Evolutionary conservation across 2,113 vertebrate species (phyloP), one percentile per base, ranked within the genome.

Genomic region (Mirza zaza): DNA sequence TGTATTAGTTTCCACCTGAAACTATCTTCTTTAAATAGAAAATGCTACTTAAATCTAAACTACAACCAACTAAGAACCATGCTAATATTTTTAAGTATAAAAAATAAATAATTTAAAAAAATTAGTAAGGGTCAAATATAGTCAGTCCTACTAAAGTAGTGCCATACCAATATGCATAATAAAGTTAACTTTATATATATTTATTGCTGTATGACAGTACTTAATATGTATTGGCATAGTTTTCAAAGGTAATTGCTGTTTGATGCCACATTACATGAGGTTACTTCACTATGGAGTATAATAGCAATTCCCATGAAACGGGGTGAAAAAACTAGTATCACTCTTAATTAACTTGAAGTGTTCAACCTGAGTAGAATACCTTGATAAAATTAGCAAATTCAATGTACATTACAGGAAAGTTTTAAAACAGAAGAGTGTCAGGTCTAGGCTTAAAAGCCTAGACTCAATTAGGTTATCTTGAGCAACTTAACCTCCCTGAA

Each of bases 1-100:
- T 67, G 48, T 23, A 32, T 50, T 55, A 29, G 13, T 42, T 81
- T 73, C 70, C 36, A 79, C 12, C n/a, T 85, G 48, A 73, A 18
- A 55, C 18, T 36, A n/a, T 50, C 52, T 29, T 94, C 84, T 67
- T 55, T 89, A 95, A 92, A 52, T 8, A 95, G 21, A 77, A 91
- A 91, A 71, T 63, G n/a, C 32, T 52, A 83, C 45, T n/a, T 71
- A 79, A 87, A 52, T n/a, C 70, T 84, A 90, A 85, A 90, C 68
- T 61, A 77, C 3, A 92, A 59, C 9, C 70, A 85, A 21, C 23
- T 84, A 63, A 67, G 6, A 23, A 96, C 52, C 34, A 34, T 70
- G 17, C 57, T 42, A 87, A 83, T 17, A 90, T 2, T 90, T 96
- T 79, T 29, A 76, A 75, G 48, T 80, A 32, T 48, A 4, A 34